Percentiles rank a stretch among this genome's conserved stretches.
These are phyloP conservation scores for Bedellia somnulentella DNA, from an alignment of 2,888 invertebrate species.

Conservation along the genomic window DNA sequence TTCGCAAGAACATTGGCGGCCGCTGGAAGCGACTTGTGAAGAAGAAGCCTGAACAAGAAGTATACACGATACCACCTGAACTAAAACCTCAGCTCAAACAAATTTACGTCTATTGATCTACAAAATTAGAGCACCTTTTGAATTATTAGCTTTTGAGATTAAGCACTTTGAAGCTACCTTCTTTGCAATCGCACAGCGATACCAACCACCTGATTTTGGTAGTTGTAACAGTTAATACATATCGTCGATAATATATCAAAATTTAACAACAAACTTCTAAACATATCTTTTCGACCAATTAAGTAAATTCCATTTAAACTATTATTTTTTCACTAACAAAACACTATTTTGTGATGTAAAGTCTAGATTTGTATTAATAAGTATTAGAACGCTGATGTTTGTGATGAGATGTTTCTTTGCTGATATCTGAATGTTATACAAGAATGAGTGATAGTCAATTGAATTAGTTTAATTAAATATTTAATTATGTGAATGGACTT, in stretches of 20 bases:
- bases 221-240: conserved; percentile 33
- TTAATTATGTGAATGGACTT: conserved; percentile 54
- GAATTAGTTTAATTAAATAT: conserved; percentile 53
- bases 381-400: conserved; percentile 56
- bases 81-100: conserved; percentile 85
- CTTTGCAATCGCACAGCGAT: too few relatives aligned
- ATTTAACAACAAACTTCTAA: conserved; percentile 24
- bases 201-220: conserved; percentile 30
- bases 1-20: conserved; percentile 83
- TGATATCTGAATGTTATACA: conserved; percentile 30
- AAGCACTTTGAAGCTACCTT: conserved; percentile 12
- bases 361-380: conserved; percentile 58
- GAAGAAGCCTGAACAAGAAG: conserved; percentile 79
- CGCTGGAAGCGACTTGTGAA: conserved; percentile 84
- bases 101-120: conserved; percentile 79
- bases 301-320: conserved; percentile 34
- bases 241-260: conserved; percentile 50
- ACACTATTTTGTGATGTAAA: conserved; percentile 53
- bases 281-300: conserved; percentile 58
- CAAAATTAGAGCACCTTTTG: not conserved
- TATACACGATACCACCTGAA: conserved; percentile 84
- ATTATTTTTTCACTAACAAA: conserved; percentile 29
- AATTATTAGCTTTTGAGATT: too few relatives aligned
- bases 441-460: conserved; percentile 55
- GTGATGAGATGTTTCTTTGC: conserved; percentile 38